A percentile compares a stretch with the other conserved stretches of the same genome.
These are phyloP conservation scores for Geococcyx californianus DNA, from an alignment of 2,113 vertebrate genomes.

Conservation along the genomic window DNA sequence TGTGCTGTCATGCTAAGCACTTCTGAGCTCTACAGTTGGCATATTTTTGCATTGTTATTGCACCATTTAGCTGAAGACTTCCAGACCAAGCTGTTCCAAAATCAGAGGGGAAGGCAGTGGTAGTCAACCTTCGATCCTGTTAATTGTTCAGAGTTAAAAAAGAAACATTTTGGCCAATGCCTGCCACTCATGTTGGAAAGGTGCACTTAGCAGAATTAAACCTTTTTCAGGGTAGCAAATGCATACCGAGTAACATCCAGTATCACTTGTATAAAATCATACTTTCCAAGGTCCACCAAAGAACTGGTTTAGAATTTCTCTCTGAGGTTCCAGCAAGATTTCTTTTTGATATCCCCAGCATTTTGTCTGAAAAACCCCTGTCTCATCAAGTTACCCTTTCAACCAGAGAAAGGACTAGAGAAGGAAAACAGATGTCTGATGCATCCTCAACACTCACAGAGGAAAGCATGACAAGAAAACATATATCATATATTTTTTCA, in stretches of 20 bases:
- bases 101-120: not conserved
- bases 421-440: slow-evolving; percentile 7
- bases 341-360: not conserved
- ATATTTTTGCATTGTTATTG: not conserved
- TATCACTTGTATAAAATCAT: not conserved
- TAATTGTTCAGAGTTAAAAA: not conserved
- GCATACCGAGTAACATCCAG: not conserved
- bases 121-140: not conserved
- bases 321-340: not conserved
- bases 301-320: not conserved
- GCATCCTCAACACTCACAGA: not conserved
- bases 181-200: not conserved
- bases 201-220: not conserved
- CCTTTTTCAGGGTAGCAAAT: not conserved
- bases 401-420: not conserved
- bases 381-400: not conserved
- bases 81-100: not conserved
- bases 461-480: not conserved
- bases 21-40: not conserved
- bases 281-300: not conserved
- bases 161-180: not conserved
- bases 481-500: not conserved
- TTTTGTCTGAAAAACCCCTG: slow-evolving; percentile 17
- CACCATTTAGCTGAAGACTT: not conserved
- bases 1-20: not conserved